Conservation (phyloP, 2,113 vertebrate species). For the Hepsetus odoe region DNA sequence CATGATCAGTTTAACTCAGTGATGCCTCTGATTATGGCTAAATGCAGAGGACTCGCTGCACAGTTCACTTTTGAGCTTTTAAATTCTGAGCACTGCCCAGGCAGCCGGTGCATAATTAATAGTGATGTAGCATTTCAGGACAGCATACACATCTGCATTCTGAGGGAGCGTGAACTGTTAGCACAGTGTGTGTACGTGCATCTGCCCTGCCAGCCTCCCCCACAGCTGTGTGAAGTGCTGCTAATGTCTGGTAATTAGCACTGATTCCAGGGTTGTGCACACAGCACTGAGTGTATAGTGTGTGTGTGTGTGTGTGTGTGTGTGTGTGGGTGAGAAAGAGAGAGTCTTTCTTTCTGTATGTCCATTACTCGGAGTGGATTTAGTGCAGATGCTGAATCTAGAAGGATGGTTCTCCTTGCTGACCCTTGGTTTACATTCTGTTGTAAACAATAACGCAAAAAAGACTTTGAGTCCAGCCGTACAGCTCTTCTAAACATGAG, state of each 20-base stretch:
- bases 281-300: slow-evolving; percentile 21
- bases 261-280: slow-evolving; percentile 47
- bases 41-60: not conserved
- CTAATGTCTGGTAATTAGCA: slow-evolving; percentile 53
- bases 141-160: slow-evolving; percentile 30
- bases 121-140: slow-evolving; percentile 14
- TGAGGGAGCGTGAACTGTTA: slow-evolving; percentile 6
- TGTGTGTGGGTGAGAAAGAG: not conserved
- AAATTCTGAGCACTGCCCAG: slow-evolving; percentile 10
- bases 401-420: too few species aligned
- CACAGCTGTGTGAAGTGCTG: slow-evolving; percentile 55
- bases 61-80: not conserved
- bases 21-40: not conserved
- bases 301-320: not conserved
- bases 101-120: slow-evolving; percentile 5
- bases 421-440: too few species aligned
- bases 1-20: not conserved
- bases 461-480: too few species aligned
- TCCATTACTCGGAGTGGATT: slow-evolving; percentile 12
- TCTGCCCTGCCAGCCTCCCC: slow-evolving; percentile 37
- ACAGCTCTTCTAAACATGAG: too few species aligned
- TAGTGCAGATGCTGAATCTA: slow-evolving; percentile 34
- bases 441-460: too few species aligned
- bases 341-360: slow-evolving; percentile 2
- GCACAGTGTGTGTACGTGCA: slow-evolving; percentile 16